Conservation (phyloP, 2,113 vertebrate genomes). For the Phoxinus phoxinus region DNA sequence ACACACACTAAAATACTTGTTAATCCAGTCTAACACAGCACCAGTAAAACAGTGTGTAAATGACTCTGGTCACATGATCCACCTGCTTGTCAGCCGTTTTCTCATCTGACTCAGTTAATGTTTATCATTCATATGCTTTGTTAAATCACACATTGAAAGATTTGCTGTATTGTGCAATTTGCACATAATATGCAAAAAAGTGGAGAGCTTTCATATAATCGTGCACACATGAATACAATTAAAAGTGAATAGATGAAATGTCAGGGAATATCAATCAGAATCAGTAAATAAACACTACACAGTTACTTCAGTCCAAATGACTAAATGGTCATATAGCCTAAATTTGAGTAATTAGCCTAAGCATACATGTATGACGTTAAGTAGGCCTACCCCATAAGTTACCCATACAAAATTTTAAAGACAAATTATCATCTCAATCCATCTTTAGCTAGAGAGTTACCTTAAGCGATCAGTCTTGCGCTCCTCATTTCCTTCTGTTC, state of each 20-base stretch:
- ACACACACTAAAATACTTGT: background rate
- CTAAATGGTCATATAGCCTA: background rate
- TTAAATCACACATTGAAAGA: slow-evolving; percentile 6
- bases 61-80: slow-evolving; percentile 41
- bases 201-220: background rate
- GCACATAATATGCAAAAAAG: background rate
- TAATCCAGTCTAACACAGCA: background rate
- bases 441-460: slow-evolving; percentile 17
- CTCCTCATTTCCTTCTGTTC: slow-evolving; percentile 21
- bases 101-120: slow-evolving; percentile 79
- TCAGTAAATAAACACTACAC: background rate
- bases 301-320: background rate
- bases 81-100: slow-evolving; percentile 54
- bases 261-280: background rate
- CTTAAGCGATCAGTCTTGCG: slow-evolving; percentile 7
- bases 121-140: slow-evolving; percentile 51
- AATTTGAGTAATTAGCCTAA: background rate
- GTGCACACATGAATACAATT: background rate
- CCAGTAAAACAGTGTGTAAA: slow-evolving; percentile 11
- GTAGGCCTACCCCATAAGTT: background rate
- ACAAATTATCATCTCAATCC: background rate
- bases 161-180: background rate
- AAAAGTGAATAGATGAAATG: background rate
- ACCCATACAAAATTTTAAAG: no score
- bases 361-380: background rate